Evolutionary conservation across 92 coral and sea anemone species (phyloP).

Genomic region (Porites divaricata): DNA sequence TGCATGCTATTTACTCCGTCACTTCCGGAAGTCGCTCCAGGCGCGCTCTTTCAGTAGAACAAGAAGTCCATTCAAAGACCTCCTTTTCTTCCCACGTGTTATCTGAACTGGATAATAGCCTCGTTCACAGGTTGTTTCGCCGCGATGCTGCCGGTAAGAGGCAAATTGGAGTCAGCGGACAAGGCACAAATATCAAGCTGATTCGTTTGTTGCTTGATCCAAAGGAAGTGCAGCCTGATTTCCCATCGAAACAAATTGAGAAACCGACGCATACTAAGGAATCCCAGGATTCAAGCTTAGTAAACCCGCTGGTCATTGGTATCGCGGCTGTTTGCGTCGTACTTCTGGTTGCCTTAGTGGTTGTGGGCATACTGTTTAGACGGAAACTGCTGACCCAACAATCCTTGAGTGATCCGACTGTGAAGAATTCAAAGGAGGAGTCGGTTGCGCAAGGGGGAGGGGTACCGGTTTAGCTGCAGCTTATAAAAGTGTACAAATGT

Average conservation of each 20-base stretch:
- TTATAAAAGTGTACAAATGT: not conserved
- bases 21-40: constrained; percentile 56
- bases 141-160: constrained; percentile 36
- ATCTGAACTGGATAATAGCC: constrained; percentile 20
- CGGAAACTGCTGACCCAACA: constrained; percentile 69
- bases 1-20: constrained; percentile 97
- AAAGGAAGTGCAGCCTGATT: constrained; percentile 29
- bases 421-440: constrained; percentile 29
- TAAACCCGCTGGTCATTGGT: constrained; percentile 94
- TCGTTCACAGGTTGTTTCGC: constrained; percentile 40
- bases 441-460: constrained; percentile 19
- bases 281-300: constrained; percentile 58
- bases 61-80: not conserved
- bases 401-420: constrained; percentile 20
- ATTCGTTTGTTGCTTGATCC: constrained; percentile 69
- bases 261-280: constrained; percentile 9
- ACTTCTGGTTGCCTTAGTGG: constrained; percentile 75
- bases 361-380: constrained; percentile 81
- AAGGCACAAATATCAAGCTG: constrained; percentile 85
- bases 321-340: constrained; percentile 83
- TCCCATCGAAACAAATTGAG: constrained; percentile 6
- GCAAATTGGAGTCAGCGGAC: constrained; percentile 58
- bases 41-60: constrained; percentile 22
- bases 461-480: constrained; percentile 12
- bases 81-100: constrained; percentile 21